A percentile compares a stretch with the other conserved stretches of the same genome.
phyloP scores from a whole-genome alignment of 2,888 invertebrate genomes.

The Micoletzkya japonica region DNA sequence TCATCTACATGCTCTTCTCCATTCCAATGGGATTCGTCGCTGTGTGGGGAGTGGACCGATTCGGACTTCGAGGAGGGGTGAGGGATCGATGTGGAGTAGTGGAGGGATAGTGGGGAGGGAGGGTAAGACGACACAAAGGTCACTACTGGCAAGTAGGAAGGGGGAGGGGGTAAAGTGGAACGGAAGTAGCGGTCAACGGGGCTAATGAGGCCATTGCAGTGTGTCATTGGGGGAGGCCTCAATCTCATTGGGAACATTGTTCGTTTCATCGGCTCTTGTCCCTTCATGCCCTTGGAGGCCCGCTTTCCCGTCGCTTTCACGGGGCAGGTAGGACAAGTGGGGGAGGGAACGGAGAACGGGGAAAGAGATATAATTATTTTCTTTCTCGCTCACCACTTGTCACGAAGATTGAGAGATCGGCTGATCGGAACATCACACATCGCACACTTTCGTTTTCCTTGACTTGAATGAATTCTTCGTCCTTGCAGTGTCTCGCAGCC shows the following conservation, averaged over 20 bases:
- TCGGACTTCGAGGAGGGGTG: conserved; percentile 66
- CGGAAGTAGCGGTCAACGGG: background rate
- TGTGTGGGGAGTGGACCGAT: conserved; percentile 67
- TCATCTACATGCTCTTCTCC: conserved; percentile 66
- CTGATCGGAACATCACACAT: too few species aligned
- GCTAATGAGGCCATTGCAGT: conserved; percentile 32
- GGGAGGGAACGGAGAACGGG: background rate
- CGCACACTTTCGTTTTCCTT: too few species aligned
- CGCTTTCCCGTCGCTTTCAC: conserved; percentile 34
- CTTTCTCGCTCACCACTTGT: background rate
- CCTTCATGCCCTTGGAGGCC: conserved; percentile 28
- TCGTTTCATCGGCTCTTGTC: conserved; percentile 62
- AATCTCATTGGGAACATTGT: conserved; percentile 66
- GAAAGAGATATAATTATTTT: background rate
- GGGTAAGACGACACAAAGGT: background rate
- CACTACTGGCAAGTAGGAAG: background rate
- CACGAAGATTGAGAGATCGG: background rate
- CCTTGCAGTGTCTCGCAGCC: conserved; percentile 65
- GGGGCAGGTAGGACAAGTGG: conserved; percentile 30
- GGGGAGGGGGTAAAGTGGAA: background rate
- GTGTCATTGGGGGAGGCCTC: conserved; percentile 64
- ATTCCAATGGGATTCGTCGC: conserved; percentile 67
- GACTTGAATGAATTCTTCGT: too few species aligned
- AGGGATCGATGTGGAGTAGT: conserved; percentile 30
- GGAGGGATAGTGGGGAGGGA: background rate